These are phyloP conservation scores for Drosophila falleni DNA, from an alignment of 2,888 invertebrate species.

Conservation along the genomic window DNA sequence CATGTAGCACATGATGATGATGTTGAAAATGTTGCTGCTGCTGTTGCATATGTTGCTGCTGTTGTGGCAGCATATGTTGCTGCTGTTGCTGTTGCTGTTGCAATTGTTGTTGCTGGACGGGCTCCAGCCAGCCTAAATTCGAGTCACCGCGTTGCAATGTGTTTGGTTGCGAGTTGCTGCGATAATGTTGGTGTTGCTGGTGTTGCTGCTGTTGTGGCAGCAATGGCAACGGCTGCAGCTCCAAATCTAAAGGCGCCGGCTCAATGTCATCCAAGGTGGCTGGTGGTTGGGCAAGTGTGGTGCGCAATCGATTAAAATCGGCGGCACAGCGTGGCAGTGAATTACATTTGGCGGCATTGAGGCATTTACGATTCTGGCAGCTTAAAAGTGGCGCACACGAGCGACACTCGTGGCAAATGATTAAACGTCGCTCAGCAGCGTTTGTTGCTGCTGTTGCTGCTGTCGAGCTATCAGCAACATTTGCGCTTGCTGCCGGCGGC, in stretches of 20 bases:
- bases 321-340: slow-evolving; percentile 86
- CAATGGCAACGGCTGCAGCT: slow-evolving; percentile 31
- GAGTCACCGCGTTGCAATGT: slow-evolving; percentile 85
- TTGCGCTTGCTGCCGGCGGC: slow-evolving; percentile 26
- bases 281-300: slow-evolving; percentile 82
- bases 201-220: slow-evolving; percentile 29
- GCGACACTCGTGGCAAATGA: slow-evolving; percentile 84
- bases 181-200: slow-evolving; percentile 62
- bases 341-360: slow-evolving; percentile 85
- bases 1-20: slow-evolving; percentile 47
- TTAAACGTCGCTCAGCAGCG: slow-evolving; percentile 62
- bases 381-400: slow-evolving; percentile 84
- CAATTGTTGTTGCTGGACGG: slow-evolving; percentile 30
- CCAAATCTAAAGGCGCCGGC: slow-evolving; percentile 73
- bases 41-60: slow-evolving; percentile 42
- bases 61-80: slow-evolving; percentile 48
- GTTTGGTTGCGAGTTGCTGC: slow-evolving; percentile 85
- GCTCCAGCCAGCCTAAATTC: slow-evolving; percentile 60
- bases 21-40: slow-evolving; percentile 56
- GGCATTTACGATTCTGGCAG: slow-evolving; percentile 85
- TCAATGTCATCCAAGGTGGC: slow-evolving; percentile 82
- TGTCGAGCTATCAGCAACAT: slow-evolving; percentile 26
- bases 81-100: neutral
- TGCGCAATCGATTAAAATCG: slow-evolving; percentile 84
- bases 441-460: slow-evolving; percentile 26